phyloP scores from a whole-genome alignment of 2,888 invertebrate genomes.

The Entomobrya multifasciata region DNA sequence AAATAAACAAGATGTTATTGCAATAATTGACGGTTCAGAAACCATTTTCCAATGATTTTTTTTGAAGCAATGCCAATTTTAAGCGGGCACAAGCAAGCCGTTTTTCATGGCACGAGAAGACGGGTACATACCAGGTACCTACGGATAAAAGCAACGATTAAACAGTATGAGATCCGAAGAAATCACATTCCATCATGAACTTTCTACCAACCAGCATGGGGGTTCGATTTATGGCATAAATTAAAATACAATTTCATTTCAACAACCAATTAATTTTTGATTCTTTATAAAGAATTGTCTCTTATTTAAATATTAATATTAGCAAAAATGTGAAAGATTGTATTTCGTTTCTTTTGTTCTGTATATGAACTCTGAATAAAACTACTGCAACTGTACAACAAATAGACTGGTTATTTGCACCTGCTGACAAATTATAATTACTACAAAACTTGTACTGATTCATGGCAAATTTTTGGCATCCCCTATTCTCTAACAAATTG shows the following conservation, averaged over 20 bases:
- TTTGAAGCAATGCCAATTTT: background rate
- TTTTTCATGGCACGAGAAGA: constrained; percentile 6
- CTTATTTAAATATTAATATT: constrained; percentile 30
- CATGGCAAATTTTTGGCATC: too few species aligned
- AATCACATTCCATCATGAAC: constrained; percentile 27
- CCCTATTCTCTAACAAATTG: too few species aligned
- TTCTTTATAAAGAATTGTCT: background rate
- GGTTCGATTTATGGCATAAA: constrained; percentile 62
- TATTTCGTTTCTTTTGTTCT: background rate
- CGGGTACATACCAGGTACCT: background rate
- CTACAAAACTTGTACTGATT: too few species aligned
- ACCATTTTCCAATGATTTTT: background rate
- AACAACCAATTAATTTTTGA: background rate
- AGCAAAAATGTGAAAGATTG: background rate
- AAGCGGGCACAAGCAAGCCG: background rate
- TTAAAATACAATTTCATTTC: constrained; percentile 54
- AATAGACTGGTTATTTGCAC: background rate
- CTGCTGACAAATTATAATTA: background rate
- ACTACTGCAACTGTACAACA: background rate
- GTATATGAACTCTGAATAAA: background rate
- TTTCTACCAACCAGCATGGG: constrained; percentile 31
- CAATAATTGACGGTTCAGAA: constrained; percentile 30
- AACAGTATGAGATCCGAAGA: background rate
- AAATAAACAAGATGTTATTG: constrained; percentile 36
- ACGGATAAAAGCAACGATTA: constrained; percentile 29